These are phyloP conservation scores for Brachycybe producta DNA, from an alignment of 2,888 invertebrate species.

Conservation along the genomic window DNA sequence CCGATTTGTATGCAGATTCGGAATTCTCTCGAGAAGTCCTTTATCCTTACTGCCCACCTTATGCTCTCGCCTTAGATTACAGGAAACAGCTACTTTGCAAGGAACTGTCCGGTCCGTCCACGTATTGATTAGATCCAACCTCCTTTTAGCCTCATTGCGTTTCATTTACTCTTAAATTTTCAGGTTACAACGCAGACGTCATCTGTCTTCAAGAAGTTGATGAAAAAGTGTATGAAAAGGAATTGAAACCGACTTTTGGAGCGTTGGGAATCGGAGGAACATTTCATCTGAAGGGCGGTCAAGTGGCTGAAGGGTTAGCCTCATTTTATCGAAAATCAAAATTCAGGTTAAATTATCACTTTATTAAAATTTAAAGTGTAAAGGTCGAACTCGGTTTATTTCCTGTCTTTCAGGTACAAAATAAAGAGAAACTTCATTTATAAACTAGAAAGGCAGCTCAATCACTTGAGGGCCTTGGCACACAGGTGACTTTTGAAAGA, in stretches of 20 bases:
- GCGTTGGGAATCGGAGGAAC: conserved; percentile 44
- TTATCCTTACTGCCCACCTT: conserved; percentile 70
- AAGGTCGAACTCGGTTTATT: not conserved
- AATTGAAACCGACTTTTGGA: conserved; percentile 48
- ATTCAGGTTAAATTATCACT: conserved; percentile 44
- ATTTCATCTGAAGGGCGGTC: conserved; percentile 56
- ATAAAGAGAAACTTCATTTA: too few species aligned
- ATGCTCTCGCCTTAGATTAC: conserved; percentile 69
- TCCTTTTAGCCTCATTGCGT: not conserved
- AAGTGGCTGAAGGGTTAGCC: conserved; percentile 65
- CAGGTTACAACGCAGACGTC: conserved; percentile 81
- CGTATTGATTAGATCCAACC: not conserved
- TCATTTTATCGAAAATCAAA: conserved; percentile 57
- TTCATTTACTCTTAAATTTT: conserved; percentile 21
- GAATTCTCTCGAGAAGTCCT: conserved; percentile 57
- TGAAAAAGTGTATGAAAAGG: conserved; percentile 52
- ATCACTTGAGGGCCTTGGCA: too few species aligned
- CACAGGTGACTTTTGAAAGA: too few species aligned
- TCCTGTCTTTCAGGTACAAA: too few species aligned
- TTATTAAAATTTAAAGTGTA: conserved; percentile 4
- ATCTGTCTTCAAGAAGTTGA: conserved; percentile 91
- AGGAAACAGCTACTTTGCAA: conserved; percentile 70
- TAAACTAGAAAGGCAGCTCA: too few species aligned
- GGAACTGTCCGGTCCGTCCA: conserved; percentile 55
- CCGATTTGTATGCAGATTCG: conserved; percentile 79